Percentiles rank a stretch among this genome's conserved stretches.
These are phyloP conservation scores for Apodemia mormo DNA, from an alignment of 2,888 invertebrate genomes.

Conservation along the genomic window DNA sequence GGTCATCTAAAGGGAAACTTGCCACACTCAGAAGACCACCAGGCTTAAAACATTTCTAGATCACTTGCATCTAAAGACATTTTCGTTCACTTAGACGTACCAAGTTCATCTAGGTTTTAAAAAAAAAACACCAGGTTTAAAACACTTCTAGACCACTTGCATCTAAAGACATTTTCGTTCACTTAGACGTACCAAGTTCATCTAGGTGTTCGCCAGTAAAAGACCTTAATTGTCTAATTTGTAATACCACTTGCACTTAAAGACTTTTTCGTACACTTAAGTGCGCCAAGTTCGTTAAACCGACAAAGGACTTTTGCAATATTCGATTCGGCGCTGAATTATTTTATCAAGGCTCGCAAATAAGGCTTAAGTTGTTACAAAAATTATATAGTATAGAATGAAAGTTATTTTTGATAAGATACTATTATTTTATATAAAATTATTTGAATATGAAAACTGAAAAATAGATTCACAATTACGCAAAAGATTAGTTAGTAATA, in stretches of 20 bases:
- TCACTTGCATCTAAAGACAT: too few species aligned
- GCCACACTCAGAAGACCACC: neutral
- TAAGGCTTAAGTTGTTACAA: neutral
- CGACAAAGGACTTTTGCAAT: neutral
- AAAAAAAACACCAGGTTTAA: too few species aligned
- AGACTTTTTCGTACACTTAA: conserved; percentile 13
- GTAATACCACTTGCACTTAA: conserved; percentile 17
- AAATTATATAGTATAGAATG: too few species aligned
- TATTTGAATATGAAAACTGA: conserved; percentile 1
- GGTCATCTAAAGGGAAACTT: neutral
- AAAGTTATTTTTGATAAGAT: too few species aligned
- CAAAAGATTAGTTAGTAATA: too few species aligned
- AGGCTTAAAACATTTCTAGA: too few species aligned
- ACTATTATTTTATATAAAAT: too few species aligned
- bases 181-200: conserved; percentile 16
- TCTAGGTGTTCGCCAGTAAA: neutral
- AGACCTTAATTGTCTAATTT: neutral
- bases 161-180: conserved; percentile 3
- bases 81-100: too few species aligned
- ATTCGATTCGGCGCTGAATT: neutral
- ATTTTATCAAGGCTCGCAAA: conserved; percentile 5
- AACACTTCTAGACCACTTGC: conserved; percentile 3
- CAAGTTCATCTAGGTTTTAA: too few species aligned
- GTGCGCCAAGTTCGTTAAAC: neutral
- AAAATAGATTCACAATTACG: conserved; percentile 16